Percentiles rank a stretch among this genome's conserved stretches.
Evolutionary conservation across 2,113 vertebrate species (phyloP).

Genomic region (Ptilonorhynchus violaceus): DNA sequence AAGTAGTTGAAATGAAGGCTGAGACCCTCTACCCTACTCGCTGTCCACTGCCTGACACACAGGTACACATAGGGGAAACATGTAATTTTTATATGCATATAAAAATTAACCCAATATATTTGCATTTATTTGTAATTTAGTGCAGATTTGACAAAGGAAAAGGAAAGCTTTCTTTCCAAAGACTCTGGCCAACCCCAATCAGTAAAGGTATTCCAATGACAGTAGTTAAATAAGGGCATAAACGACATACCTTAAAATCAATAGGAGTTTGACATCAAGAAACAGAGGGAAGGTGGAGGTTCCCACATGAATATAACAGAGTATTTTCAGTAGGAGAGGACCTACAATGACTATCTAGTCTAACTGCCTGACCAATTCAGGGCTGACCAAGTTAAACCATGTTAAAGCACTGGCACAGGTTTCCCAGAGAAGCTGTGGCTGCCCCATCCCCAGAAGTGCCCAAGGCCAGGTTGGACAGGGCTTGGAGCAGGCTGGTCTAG

Average conservation of each 20-base stretch:
- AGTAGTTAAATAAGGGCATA: not conserved
- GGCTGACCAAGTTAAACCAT: not conserved
- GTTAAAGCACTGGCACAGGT: not conserved
- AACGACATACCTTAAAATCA: not conserved
- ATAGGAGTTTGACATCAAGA: accelerated
- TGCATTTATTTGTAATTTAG: not conserved
- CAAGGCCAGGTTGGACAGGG: accelerated
- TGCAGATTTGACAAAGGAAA: not conserved
- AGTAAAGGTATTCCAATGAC: not conserved
- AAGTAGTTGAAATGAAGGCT: not conserved
- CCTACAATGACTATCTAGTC: accelerated
- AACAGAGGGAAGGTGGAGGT: not conserved
- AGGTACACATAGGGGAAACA: not conserved
- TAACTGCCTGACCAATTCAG: not conserved
- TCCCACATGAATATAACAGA: accelerated
- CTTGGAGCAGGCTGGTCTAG: accelerated
- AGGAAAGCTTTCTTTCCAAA: not conserved
- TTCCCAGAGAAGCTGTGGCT: not conserved
- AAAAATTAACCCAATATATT: not conserved
- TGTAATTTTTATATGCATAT: accelerated
- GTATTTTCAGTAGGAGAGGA: not conserved
- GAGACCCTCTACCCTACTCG: not conserved
- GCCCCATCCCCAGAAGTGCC: not conserved
- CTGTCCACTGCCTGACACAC: not conserved
- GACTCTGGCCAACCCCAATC: not conserved